A percentile compares a stretch with the other conserved stretches of the same genome.
These are phyloP conservation scores for Neomicropteryx cornuta DNA, from an alignment of 1,140 invertebrate genomes.

Conservation along the genomic window DNA sequence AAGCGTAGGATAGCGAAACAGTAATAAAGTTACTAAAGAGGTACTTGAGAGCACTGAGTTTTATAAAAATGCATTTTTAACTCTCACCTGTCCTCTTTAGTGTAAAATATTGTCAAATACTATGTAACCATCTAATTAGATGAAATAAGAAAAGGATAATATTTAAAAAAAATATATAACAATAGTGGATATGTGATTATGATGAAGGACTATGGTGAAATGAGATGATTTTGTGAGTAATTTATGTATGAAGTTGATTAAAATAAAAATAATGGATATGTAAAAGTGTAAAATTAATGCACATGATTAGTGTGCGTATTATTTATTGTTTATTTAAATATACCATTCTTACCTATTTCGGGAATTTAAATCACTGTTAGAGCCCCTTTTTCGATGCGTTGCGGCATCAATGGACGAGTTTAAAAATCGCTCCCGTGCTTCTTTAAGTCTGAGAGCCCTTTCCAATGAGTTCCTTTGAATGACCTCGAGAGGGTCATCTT, in stretches of 20 bases:
- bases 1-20: too few relatives aligned
- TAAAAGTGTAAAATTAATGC: not conserved
- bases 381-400: slow-evolving; percentile 28
- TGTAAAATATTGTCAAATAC: too few relatives aligned
- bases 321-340: not conserved
- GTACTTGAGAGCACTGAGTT: too few relatives aligned
- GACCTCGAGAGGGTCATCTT: too few relatives aligned
- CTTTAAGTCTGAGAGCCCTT: slow-evolving; percentile 43
- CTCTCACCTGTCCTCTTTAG: too few relatives aligned
- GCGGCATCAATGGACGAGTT: slow-evolving; percentile 23
- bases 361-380: slow-evolving; percentile 30
- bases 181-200: not conserved
- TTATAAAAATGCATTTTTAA: too few relatives aligned
- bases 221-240: not conserved
- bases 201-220: not conserved
- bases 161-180: not conserved
- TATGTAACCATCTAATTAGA: too few relatives aligned
- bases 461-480: slow-evolving; percentile 30
- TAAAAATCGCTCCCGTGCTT: slow-evolving; percentile 53
- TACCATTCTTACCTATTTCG: slow-evolving; percentile 22
- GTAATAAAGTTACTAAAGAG: too few relatives aligned
- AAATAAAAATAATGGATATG: not conserved
- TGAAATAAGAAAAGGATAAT: too few relatives aligned
- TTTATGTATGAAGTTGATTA: not conserved
- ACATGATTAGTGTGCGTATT: not conserved